Evolutionary conservation across 2,797 vertebrate genomes (phyloP).

Genomic region (Peromyscus eremicus): DNA sequence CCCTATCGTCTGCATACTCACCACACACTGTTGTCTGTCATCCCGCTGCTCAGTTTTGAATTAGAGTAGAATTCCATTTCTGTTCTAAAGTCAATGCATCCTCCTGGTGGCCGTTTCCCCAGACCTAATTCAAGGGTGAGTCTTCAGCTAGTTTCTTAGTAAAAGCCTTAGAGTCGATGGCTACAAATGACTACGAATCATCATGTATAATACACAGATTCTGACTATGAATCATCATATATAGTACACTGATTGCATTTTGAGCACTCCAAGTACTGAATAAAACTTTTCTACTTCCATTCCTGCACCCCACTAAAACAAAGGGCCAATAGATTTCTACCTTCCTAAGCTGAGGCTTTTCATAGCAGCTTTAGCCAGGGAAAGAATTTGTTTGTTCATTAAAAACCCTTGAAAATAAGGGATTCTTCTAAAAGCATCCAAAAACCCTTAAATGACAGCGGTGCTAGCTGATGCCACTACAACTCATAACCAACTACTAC

Average conservation of each 20-base stretch:
- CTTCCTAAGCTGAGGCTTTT: constrained; percentile 74
- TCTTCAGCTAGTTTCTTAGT: constrained; percentile 83
- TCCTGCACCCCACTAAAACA: constrained; percentile 66
- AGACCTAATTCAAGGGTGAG: constrained; percentile 82
- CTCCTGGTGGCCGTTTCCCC: constrained; percentile 75
- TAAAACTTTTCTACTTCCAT: constrained; percentile 43
- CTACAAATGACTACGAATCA: constrained; percentile 65
- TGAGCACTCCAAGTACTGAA: constrained; percentile 71
- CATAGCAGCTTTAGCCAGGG: constrained; percentile 73
- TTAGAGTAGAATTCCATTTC: constrained; percentile 75
- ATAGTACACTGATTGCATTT: constrained; percentile 76
- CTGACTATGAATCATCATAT: constrained; percentile 70
- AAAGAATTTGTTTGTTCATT: constrained; percentile 68
- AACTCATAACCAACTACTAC: constrained; percentile 78
- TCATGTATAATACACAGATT: constrained; percentile 52
- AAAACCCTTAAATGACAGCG: constrained; percentile 83
- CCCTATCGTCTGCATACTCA: constrained; percentile 67
- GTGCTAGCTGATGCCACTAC: constrained; percentile 82
- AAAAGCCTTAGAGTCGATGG: constrained; percentile 71
- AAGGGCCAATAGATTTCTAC: constrained; percentile 74
- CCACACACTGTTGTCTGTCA: constrained; percentile 57
- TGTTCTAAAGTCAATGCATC: constrained; percentile 64
- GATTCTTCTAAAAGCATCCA: constrained; percentile 79
- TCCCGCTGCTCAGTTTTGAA: constrained; percentile 52
- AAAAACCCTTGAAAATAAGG: constrained; percentile 88